phyloP scores from a whole-genome alignment of 1,140 invertebrate genomes.

The Procambarus virginalis region DNA sequence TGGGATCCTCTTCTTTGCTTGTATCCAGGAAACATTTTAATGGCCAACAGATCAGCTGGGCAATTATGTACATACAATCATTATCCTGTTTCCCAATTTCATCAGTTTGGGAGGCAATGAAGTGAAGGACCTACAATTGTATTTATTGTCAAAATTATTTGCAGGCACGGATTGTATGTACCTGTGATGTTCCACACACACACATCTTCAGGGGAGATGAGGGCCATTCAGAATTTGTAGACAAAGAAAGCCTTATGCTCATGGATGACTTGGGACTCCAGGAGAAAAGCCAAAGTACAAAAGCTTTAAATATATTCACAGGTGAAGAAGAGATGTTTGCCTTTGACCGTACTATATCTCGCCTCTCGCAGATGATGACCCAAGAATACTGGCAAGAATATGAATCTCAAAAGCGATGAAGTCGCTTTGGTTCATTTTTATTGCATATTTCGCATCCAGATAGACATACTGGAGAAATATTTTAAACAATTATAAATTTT shows the following conservation, averaged over 20 bases:
- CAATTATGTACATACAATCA: no score
- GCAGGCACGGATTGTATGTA: conserved; percentile 83
- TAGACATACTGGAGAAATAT: no score
- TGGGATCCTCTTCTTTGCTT: no score
- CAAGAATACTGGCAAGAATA: conserved; percentile 66
- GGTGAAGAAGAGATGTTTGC: conserved; percentile 98
- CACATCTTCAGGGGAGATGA: conserved; percentile 81
- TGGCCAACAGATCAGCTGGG: no score
- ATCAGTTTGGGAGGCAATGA: no score
- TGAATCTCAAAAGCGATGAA: conserved; percentile 40
- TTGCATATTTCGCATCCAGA: background rate
- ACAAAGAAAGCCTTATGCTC: conserved; percentile 84
- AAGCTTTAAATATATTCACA: conserved; percentile 87
- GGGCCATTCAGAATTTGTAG: conserved; percentile 73
- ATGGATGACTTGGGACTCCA: conserved; percentile 95
- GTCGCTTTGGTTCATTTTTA: background rate
- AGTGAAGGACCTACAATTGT: no score
- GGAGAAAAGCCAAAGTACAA: conserved; percentile 74
- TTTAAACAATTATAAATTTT: no score
- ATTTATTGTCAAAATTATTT: background rate
- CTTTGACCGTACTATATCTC: conserved; percentile 93
- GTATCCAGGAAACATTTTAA: no score
- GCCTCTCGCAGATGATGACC: conserved; percentile 88
- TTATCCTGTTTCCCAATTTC: no score
- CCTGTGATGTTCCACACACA: conserved; percentile 84